These are phyloP conservation scores for Antitype chi DNA, from an alignment of 2,888 invertebrate genomes.

Conservation along the genomic window DNA sequence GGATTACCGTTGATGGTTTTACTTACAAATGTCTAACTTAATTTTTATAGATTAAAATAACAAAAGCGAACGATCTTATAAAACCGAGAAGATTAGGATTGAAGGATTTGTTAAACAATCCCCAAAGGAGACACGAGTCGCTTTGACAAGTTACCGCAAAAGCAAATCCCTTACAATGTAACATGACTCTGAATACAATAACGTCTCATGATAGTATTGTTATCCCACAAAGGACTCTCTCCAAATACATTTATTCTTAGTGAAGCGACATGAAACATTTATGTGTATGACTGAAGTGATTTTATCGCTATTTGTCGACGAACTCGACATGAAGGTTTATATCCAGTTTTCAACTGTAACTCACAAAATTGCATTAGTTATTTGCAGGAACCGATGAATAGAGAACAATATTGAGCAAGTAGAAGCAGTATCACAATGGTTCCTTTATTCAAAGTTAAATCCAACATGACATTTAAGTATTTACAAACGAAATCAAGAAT, in stretches of 20 bases:
- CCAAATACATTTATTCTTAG: slow-evolving; percentile 65
- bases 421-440: background rate
- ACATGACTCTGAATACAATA: slow-evolving; percentile 63
- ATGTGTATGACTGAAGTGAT: slow-evolving; percentile 39
- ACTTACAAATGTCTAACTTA: slow-evolving; percentile 31
- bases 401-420: background rate
- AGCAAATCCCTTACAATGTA: slow-evolving; percentile 59
- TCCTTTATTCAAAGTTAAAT: slow-evolving; percentile 5
- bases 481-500: slow-evolving; percentile 45
- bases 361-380: slow-evolving; percentile 1
- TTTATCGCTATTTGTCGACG: slow-evolving; percentile 41
- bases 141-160: slow-evolving; percentile 58
- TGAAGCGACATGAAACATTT: slow-evolving; percentile 51
- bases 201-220: slow-evolving; percentile 64
- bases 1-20: slow-evolving; percentile 21
- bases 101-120: slow-evolving; percentile 60
- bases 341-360: slow-evolving; percentile 5
- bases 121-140: slow-evolving; percentile 46
- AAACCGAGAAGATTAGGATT: slow-evolving; percentile 51
- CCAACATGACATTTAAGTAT: background rate
- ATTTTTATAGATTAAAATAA: slow-evolving; percentile 49
- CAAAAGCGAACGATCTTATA: slow-evolving; percentile 51
- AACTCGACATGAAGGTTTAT: slow-evolving; percentile 14
- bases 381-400: slow-evolving; percentile 4
- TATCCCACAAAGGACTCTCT: slow-evolving; percentile 57